These are phyloP conservation scores for Macrotrachela quadricornifera DNA, from an alignment of 1,140 invertebrate species.

Conservation along the genomic window DNA sequence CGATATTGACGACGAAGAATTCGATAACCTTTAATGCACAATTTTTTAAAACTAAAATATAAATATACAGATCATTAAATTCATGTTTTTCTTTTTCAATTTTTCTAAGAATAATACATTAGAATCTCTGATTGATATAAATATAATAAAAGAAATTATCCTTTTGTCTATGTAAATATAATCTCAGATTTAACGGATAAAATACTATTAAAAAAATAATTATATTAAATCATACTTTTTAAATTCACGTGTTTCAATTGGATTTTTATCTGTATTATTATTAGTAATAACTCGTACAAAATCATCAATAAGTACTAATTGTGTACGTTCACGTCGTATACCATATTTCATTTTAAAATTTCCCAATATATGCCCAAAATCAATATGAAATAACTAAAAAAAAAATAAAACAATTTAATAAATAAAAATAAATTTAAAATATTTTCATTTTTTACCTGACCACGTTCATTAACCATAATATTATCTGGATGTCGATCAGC, in stretches of 20 bases:
- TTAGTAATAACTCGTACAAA: constrained; percentile 69
- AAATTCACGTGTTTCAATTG: not conserved
- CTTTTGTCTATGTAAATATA: no score
- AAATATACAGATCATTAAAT: no score
- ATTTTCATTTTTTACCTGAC: constrained; percentile 30
- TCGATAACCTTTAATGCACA: constrained; percentile 67
- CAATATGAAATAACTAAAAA: constrained; percentile 75
- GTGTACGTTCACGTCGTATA: constrained; percentile 78
- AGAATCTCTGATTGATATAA: no score
- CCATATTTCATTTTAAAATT: constrained; percentile 99
- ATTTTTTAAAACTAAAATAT: constrained; percentile 45
- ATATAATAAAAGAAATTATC: no score
- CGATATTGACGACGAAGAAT: constrained; percentile 69
- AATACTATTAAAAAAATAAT: no score
- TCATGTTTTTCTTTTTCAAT: no score
- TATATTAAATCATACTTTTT: no score
- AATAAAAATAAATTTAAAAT: not conserved
- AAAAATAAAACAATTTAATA: not conserved
- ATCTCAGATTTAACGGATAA: no score
- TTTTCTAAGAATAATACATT: no score
- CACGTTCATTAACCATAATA: constrained; percentile 85
- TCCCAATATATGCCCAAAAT: constrained; percentile 97
- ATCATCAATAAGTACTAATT: constrained; percentile 92
- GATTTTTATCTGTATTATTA: not conserved
- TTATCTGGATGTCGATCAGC: constrained; percentile 94